phyloP scores from a whole-genome alignment of 2,113 vertebrate genomes.

The Pangasianodon gigas region DNA sequence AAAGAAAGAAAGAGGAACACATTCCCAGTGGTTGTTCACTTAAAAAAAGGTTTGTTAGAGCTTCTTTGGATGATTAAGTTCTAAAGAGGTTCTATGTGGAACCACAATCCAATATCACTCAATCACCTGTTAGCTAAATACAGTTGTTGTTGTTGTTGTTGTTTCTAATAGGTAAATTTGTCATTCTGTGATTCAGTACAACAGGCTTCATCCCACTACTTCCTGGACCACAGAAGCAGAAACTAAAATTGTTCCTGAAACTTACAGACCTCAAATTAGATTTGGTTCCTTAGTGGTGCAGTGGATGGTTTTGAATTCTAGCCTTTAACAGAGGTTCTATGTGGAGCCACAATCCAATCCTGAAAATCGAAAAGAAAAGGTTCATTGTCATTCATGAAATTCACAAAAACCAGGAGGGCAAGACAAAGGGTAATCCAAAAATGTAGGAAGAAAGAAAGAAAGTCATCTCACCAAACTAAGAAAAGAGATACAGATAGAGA shows the following conservation, averaged over 20 bases:
- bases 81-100: no score
- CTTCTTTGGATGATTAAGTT: no score
- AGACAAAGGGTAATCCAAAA: neutral
- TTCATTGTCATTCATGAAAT: no score
- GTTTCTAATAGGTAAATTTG: no score
- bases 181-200: neutral
- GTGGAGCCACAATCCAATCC: neutral
- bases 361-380: no score
- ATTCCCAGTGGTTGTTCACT: no score
- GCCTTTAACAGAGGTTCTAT: neutral
- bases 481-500: neutral
- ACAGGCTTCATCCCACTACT: neutral
- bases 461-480: neutral
- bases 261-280: neutral
- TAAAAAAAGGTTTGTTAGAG: no score
- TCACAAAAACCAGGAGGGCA: neutral
- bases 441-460: constrained; percentile 23
- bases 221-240: neutral
- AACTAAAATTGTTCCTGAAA: neutral
- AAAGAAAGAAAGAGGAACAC: no score
- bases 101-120: no score
- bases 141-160: no score
- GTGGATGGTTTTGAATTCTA: neutral
- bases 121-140: no score
- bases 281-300: neutral